phyloP scores from a whole-genome alignment of 2,888 invertebrate genomes.

The Mystacides longicornis region DNA sequence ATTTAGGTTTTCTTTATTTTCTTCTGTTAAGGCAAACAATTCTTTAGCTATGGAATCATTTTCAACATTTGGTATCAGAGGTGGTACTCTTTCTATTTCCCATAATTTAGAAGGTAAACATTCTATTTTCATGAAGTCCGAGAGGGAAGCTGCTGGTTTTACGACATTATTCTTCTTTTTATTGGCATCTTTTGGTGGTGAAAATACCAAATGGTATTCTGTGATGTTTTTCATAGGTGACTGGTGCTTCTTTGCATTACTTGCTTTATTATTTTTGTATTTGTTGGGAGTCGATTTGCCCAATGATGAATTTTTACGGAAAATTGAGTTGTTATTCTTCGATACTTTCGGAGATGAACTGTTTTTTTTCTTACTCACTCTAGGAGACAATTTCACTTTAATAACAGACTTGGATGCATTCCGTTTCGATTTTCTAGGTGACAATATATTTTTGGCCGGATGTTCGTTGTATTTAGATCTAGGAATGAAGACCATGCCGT shows the following conservation, averaged over 20 bases:
- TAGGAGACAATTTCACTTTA: not conserved
- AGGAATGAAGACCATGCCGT: conserved; percentile 42
- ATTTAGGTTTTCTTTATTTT: not conserved
- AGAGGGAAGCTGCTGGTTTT: conserved; percentile 6
- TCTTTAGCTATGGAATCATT: conserved; percentile 47
- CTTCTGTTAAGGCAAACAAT: conserved; percentile 33
- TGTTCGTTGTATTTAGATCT: conserved; percentile 37
- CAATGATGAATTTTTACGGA: not conserved
- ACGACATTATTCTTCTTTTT: conserved; percentile 1
- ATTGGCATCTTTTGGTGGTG: conserved; percentile 2
- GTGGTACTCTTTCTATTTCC: conserved; percentile 43
- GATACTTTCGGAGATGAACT: not conserved
- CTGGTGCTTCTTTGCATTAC: not conserved
- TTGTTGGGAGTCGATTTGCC: not conserved
- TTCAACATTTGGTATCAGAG: conserved; percentile 27
- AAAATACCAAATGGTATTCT: conserved; percentile 19
- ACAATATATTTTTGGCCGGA: conserved; percentile 31
- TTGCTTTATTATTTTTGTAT: conserved; percentile 1
- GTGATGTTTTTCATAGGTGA: not conserved
- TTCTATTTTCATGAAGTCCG: conserved; percentile 13
- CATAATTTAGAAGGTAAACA: conserved; percentile 43
- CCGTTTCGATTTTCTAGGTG: not conserved
- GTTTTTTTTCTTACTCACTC: not conserved
- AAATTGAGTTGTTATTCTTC: not conserved
- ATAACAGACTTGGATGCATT: not conserved